Evolutionary conservation across 2,797 vertebrate genomes (phyloP).

Genomic region (Pangasius mekongensis): DNA sequence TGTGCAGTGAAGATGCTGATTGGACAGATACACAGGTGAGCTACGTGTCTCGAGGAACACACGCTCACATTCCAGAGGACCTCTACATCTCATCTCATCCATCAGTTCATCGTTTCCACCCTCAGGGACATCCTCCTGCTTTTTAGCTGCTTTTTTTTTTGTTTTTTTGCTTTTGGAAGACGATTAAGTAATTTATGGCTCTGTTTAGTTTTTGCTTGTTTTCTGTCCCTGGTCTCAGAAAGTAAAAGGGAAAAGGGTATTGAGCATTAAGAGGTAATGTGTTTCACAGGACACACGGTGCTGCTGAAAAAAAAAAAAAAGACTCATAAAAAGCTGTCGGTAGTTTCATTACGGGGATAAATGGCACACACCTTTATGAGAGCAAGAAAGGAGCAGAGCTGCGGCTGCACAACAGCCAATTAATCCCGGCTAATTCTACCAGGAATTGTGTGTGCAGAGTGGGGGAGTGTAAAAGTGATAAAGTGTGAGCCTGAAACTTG

Average conservation of each 20-base stretch:
- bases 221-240: neutral
- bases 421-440: constrained; percentile 78
- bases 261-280: constrained; percentile 47
- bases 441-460: constrained; percentile 66
- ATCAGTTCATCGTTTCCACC: constrained; percentile 18
- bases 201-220: constrained; percentile 40
- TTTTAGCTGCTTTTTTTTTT: constrained; percentile 11
- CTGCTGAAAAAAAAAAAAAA: constrained; percentile 49
- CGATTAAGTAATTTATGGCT: neutral
- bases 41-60: constrained; percentile 49
- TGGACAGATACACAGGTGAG: constrained; percentile 30
- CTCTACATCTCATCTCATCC: constrained; percentile 31
- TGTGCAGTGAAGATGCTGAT: neutral
- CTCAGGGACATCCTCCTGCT: constrained; percentile 30
- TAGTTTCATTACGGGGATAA: constrained; percentile 66
- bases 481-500: constrained; percentile 32
- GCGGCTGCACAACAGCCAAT: constrained; percentile 69
- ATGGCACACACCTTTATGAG: constrained; percentile 65
- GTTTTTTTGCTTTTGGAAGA: neutral
- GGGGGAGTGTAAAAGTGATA: constrained; percentile 19
- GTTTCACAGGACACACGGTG: constrained; percentile 66
- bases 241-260: neutral
- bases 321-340: constrained; percentile 57
- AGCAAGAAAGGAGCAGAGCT: constrained; percentile 56
- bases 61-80: constrained; percentile 37